Evolutionary conservation across 2,797 vertebrate genomes (phyloP).

Genomic region (Uromys caudimaculatus): DNA sequence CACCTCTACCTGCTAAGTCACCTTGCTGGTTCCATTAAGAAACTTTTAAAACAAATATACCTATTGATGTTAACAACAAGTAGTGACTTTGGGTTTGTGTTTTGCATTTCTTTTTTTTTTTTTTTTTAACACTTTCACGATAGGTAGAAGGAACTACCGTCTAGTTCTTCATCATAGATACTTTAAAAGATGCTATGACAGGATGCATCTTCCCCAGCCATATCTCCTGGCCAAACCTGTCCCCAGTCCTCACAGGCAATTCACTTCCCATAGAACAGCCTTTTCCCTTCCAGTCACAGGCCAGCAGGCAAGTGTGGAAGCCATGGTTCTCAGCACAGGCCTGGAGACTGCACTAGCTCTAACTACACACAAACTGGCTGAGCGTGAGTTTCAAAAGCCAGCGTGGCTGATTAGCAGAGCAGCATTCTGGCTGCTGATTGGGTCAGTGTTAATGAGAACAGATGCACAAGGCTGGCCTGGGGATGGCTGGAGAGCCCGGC

Average conservation of each 20-base stretch:
- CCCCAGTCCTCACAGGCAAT: neutral
- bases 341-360: neutral
- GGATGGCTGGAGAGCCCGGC: neutral
- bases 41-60: neutral
- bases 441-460: conserved; percentile 39
- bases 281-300: neutral
- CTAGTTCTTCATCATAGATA: neutral
- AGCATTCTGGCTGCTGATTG: neutral
- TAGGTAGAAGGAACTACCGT: neutral
- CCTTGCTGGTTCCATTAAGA: neutral
- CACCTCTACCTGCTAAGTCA: neutral
- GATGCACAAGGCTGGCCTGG: conserved; percentile 12
- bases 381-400: conserved; percentile 49
- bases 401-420: neutral
- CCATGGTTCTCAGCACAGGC: neutral
- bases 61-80: neutral
- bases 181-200: neutral
- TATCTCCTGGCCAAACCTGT: neutral
- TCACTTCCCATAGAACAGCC: neutral
- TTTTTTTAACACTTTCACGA: conserved; percentile 24
- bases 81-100: neutral
- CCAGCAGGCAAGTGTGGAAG: conserved; percentile 34
- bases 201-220: neutral
- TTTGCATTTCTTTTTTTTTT: conserved; percentile 54
- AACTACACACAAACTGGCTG: conserved; percentile 37